Percentiles rank a stretch among this genome's conserved stretches.
Conservation (phyloP, 2,888 invertebrate genomes). For the Cordilura impudica region DNA sequence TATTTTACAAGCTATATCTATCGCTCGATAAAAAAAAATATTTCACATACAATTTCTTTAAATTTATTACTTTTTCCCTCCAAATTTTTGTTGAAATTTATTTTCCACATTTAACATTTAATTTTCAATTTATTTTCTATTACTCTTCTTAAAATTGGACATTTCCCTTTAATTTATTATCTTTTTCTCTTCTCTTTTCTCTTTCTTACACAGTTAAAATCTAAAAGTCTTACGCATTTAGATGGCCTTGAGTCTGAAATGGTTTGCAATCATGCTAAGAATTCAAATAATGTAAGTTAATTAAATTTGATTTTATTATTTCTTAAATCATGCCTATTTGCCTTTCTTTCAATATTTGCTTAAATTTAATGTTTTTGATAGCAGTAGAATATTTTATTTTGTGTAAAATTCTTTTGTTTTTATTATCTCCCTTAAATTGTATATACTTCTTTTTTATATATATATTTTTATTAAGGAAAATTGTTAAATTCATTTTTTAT, state of each 20-base stretch:
- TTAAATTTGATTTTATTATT: conserved; percentile 1
- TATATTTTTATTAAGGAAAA: background rate
- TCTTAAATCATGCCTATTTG: background rate
- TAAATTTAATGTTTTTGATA: background rate
- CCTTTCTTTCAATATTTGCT: background rate
- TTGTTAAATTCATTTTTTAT: background rate
- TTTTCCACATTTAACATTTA: no score
- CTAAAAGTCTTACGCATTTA: conserved; percentile 85
- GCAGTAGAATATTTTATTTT: background rate
- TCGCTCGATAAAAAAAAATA: no score
- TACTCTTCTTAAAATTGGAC: background rate
- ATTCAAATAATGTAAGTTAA: conserved; percentile 56
- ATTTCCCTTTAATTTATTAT: background rate
- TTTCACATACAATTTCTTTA: no score
- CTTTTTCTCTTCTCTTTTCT: conserved; percentile 16
- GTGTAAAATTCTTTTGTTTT: background rate
- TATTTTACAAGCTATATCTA: no score
- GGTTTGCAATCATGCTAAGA: conserved; percentile 72
- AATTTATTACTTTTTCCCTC: no score
- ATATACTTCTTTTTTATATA: background rate
- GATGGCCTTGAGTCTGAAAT: conserved; percentile 82
- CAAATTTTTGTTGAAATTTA: no score
- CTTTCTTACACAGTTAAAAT: conserved; percentile 81
- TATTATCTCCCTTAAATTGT: background rate
- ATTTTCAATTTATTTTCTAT: background rate